Conservation (phyloP, 1,140 invertebrate genomes). For the Megalonaias nervosa region DNA sequence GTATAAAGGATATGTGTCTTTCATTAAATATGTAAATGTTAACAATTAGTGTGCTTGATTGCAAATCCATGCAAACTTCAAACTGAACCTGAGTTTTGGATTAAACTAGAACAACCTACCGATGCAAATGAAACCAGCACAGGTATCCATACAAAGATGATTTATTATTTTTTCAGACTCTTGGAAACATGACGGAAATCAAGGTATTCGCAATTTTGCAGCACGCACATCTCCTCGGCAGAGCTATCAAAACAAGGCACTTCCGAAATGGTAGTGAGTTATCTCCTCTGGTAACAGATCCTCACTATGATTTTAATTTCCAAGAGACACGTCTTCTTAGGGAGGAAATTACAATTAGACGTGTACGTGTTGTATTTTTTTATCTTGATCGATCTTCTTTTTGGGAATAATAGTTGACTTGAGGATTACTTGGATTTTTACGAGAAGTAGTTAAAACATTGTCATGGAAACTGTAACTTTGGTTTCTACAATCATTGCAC, state of each 20-base stretch:
- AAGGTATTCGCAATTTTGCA: slow-evolving; percentile 29
- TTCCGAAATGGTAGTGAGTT: slow-evolving; percentile 42
- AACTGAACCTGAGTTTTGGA: too few relatives aligned
- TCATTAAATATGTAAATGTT: too few relatives aligned
- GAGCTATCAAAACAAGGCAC: slow-evolving; percentile 25
- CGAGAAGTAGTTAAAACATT: background rate
- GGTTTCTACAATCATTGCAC: background rate
- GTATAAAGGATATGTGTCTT: too few relatives aligned
- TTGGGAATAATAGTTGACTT: background rate
- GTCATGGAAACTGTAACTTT: background rate
- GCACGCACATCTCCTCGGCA: slow-evolving; percentile 40
- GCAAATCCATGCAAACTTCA: too few relatives aligned
- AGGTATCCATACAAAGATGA: too few relatives aligned
- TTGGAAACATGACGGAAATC: slow-evolving; percentile 18
- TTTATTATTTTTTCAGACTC: too few relatives aligned
- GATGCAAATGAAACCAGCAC: too few relatives aligned
- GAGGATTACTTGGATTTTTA: background rate
- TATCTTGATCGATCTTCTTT: background rate
- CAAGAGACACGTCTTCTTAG: slow-evolving; percentile 30
- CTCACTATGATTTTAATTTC: slow-evolving; percentile 44
- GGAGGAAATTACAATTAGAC: slow-evolving; percentile 22
- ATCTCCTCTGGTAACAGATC: slow-evolving; percentile 24
- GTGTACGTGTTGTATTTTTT: background rate
- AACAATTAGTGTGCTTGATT: too few relatives aligned
- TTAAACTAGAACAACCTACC: too few relatives aligned